phyloP scores from a whole-genome alignment of 2,113 vertebrate species.

The Piaya cayana region DNA sequence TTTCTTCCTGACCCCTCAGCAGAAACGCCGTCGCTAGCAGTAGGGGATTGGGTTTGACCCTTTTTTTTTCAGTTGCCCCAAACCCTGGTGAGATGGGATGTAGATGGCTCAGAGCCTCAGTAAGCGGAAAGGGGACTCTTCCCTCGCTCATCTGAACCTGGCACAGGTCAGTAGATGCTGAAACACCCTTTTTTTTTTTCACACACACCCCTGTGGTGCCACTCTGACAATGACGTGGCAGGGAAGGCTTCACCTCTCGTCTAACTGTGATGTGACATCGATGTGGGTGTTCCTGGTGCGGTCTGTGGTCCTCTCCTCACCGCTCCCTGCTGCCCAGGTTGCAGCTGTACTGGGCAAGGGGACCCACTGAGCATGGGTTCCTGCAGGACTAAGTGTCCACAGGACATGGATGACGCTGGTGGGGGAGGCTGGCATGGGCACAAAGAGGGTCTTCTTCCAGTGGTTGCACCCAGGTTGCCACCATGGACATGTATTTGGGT shows the following conservation, averaged over 20 bases:
- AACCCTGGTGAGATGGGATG: constrained; percentile 44
- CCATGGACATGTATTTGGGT: background rate
- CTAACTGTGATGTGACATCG: background rate
- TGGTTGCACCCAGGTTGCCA: background rate
- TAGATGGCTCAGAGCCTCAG: constrained; percentile 58
- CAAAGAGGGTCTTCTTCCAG: background rate
- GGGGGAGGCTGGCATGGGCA: background rate
- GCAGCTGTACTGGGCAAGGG: accelerated
- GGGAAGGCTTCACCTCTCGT: background rate
- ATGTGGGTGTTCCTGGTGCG: background rate
- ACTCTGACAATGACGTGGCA: background rate
- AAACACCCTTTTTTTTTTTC: background rate
- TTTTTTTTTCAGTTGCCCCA: background rate
- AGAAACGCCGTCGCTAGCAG: background rate
- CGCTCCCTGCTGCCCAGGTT: accelerated
- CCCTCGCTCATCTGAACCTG: background rate
- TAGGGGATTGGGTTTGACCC: background rate
- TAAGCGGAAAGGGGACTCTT: background rate
- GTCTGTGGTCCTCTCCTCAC: background rate
- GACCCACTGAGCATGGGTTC: accelerated
- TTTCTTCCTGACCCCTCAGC: constrained; percentile 45
- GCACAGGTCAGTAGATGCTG: constrained; percentile 31
- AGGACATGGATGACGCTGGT: background rate
- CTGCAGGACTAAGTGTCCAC: background rate
- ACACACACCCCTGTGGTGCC: accelerated